Evolutionary conservation across 2,113 vertebrate species (phyloP).

Genomic region (Apeltes quadracus): DNA sequence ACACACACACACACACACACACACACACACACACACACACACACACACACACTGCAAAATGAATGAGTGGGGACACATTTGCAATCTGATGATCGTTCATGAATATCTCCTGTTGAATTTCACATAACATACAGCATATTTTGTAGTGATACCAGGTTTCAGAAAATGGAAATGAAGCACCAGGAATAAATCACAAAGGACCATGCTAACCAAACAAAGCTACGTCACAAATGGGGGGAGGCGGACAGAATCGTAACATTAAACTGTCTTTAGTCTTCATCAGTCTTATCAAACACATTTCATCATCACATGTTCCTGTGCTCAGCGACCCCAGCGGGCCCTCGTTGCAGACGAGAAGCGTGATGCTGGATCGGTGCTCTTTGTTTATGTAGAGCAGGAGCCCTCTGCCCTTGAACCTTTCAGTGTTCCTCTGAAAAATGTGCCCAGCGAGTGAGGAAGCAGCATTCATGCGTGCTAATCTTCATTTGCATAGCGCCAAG

Average conservation of each 20-base stretch:
- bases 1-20: no score
- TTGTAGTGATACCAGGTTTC: not conserved
- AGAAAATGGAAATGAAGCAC: not conserved
- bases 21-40: no score
- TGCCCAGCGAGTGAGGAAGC: conserved; percentile 46
- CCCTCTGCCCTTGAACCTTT: conserved; percentile 53
- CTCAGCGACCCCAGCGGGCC: conserved; percentile 18
- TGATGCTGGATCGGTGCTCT: conserved; percentile 40
- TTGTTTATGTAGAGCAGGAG: conserved; percentile 39
- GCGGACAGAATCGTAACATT: not conserved
- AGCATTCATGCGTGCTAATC: conserved; percentile 68
- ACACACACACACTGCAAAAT: no score
- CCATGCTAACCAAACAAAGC: conserved; percentile 11
- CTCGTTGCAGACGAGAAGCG: conserved; percentile 48
- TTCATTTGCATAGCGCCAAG: conserved; percentile 70
- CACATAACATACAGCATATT: not conserved
- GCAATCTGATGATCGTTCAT: no score
- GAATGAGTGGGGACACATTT: no score
- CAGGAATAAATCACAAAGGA: conserved; percentile 5
- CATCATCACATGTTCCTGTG: conserved; percentile 15
- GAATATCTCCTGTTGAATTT: not conserved
- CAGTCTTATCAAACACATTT: conserved; percentile 32
- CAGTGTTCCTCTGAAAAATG: conserved; percentile 44
- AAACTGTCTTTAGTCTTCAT: not conserved
- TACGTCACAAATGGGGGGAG: not conserved